Percentiles rank a stretch among this genome's conserved stretches.
Evolutionary conservation across 2,797 vertebrate species (phyloP).

Genomic region (Artibeus lituratus): DNA sequence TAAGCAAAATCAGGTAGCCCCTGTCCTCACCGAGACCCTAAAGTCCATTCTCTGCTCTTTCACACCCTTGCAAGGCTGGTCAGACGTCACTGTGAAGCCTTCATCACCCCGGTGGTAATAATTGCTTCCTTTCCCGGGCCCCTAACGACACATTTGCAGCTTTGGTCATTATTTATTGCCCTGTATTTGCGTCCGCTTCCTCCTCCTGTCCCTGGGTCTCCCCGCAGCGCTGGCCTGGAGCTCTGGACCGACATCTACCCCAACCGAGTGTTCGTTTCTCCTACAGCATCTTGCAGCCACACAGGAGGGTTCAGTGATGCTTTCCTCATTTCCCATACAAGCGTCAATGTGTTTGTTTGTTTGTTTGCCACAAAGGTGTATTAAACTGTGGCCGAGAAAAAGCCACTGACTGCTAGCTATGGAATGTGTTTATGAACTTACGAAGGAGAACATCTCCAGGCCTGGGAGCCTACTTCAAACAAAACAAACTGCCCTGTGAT

Average conservation of each 20-base stretch:
- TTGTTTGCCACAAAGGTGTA: conserved; percentile 8
- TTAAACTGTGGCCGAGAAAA: conserved; percentile 4
- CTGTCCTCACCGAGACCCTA: not conserved
- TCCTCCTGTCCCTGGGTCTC: not conserved
- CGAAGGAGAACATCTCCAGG: conserved; percentile 59
- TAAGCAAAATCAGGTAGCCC: not conserved
- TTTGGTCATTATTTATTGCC: not conserved
- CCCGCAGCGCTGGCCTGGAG: not conserved
- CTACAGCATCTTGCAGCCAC: not conserved
- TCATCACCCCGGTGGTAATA: not conserved
- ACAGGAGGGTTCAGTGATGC: not conserved
- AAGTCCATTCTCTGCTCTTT: not conserved
- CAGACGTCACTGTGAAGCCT: not conserved
- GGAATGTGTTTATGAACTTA: conserved; percentile 63
- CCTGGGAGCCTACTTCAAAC: conserved; percentile 54
- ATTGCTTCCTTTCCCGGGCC: not conserved
- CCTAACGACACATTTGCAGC: not conserved
- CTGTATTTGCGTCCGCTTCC: not conserved
- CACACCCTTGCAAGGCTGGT: not conserved
- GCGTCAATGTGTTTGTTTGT: not conserved
- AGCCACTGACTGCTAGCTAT: conserved; percentile 53
- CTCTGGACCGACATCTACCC: not conserved
- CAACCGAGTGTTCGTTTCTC: not conserved
- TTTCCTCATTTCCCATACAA: not conserved
- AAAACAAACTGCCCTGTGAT: conserved; percentile 30